A percentile compares a stretch with the other conserved stretches of the same genome.
Evolutionary conservation across 2,888 invertebrate genomes (phyloP).

Genomic region (Mythimna lalbum): DNA sequence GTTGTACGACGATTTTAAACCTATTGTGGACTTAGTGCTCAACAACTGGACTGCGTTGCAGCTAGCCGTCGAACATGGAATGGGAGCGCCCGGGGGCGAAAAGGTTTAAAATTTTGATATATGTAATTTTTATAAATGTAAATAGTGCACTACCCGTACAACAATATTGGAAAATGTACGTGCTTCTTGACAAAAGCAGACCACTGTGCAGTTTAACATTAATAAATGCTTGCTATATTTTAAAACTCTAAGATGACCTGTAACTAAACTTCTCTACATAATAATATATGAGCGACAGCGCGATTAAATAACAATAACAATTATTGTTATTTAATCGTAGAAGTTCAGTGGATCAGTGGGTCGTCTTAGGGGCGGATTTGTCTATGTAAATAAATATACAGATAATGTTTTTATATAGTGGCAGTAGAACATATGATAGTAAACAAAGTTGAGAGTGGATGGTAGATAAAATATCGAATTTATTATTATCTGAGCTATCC

Average conservation of each 20-base stretch:
- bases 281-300: not conserved
- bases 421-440: not conserved
- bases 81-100: constrained; percentile 93
- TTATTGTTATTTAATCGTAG: not conserved
- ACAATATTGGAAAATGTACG: no score
- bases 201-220: not conserved
- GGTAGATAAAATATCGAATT: no score
- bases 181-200: not conserved
- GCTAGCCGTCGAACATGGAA: constrained; percentile 93
- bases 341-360: not conserved
- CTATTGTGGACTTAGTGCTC: constrained; percentile 92
- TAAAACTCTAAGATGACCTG: not conserved
- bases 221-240: not conserved
- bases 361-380: no score
- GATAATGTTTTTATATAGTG: not conserved
- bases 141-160: not conserved
- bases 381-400: not conserved
- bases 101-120: constrained; percentile 83
- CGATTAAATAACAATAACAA: no score
- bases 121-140: not conserved
- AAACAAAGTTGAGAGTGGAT: not conserved
- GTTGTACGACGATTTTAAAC: constrained; percentile 90
- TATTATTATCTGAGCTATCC: no score
- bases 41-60: constrained; percentile 94
- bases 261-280: not conserved